Base-by-base conservation (phyloP, 2,113 vertebrate species). In the Syngnathoides biaculeatus region DNA sequence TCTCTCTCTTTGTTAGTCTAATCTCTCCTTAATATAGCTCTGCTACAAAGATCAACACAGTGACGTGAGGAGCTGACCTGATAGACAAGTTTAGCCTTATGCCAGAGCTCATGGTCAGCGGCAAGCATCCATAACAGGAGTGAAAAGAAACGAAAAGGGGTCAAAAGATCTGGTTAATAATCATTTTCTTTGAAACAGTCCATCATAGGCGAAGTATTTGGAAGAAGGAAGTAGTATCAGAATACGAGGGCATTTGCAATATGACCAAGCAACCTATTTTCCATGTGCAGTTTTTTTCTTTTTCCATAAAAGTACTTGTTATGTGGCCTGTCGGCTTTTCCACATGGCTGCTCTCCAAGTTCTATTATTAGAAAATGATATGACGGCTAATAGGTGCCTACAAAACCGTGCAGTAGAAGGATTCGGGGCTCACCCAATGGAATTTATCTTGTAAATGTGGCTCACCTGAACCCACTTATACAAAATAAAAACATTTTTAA, bases 251-350 rank as follows among this genome's bases (percentile, higher is more conserved):
- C 78, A 79, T 68, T 78, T 86, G 72, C 53, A 65, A 85, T 78
- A 75, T 62, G 55, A 70, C 76, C 67, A 64, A 45, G 59, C 64
- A 3, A 86, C 79, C 67, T 75, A 77, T 84, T 85, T 82, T 87
- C 77, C 74, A 81, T 79, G 67, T 74, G 64, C 68, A 58, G 58
- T 15, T 43, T 75, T 70, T 38, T 80, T 75, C 79, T 70, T 38
- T 80, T 75, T 79, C 78, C 78, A 84, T 84, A 86, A 85, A 88
- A 80, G 78, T 71, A 57, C 71, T 69, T 77, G 67, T 58, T 59
- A 66, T 73, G 67, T 50, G 64, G 55, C 67, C 39, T 43, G 38
- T 74, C 68, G 55, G 39, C 39, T 63, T 30, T 70, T 40, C 60
- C 43, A 62, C 60, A 62, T 62, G 60, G 60, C 40, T 26, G 22